These are phyloP conservation scores for Emys orbicularis DNA, from an alignment of 2,797 vertebrate genomes.

Conservation along the genomic window DNA sequence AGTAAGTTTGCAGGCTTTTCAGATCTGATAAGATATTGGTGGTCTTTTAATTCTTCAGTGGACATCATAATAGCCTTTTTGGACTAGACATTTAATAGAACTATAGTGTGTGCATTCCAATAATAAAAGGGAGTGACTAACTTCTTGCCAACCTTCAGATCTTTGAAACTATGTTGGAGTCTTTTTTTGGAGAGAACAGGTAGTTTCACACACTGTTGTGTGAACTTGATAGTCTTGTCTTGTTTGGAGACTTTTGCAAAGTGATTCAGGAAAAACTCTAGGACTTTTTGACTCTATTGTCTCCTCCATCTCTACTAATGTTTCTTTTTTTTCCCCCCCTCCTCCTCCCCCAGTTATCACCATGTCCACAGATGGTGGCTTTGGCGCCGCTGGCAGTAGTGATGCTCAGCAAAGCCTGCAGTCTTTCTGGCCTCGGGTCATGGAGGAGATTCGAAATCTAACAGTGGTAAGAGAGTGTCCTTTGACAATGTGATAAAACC, in stretches of 20 bases:
- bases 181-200: rapidly evolving
- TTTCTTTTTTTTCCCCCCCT: background rate
- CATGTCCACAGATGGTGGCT: constrained; percentile 94
- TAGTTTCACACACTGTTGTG: background rate
- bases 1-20: background rate
- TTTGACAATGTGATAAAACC: background rate
- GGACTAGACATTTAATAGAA: background rate
- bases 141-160: background rate
- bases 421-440: constrained; percentile 98
- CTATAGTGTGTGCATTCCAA: background rate
- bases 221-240: background rate
- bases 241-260: background rate
- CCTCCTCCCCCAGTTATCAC: constrained; percentile 74
- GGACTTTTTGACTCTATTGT: background rate
- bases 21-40: background rate
- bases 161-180: background rate
- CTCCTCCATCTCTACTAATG: rapidly evolving
- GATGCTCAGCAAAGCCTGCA: constrained; percentile 98
- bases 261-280: background rate
- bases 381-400: constrained; percentile 87
- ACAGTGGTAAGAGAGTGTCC: constrained; percentile 88
- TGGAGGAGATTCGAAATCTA: constrained; percentile 98
- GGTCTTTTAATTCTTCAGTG: background rate
- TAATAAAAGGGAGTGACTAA: background rate
- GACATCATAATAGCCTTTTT: background rate